phyloP scores from a whole-genome alignment of 1,140 invertebrate genomes.

The Leucophenga varia region DNA sequence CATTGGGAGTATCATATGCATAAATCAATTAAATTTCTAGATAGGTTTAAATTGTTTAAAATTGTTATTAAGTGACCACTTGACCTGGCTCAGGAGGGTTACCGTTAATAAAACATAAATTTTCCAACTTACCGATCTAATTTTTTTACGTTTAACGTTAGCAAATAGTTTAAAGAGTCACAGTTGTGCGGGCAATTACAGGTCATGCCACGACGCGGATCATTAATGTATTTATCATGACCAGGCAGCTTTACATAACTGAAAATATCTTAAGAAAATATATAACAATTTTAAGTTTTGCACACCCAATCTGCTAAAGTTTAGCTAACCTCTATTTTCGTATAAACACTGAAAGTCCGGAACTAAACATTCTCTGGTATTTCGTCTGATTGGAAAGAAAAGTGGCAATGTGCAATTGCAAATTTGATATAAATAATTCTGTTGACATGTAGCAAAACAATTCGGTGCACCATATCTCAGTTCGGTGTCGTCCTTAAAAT shows the following conservation, averaged over 20 bases:
- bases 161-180: conserved; percentile 18
- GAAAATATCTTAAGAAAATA: conserved; percentile 25
- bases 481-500: conserved; percentile 11
- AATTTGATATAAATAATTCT: conserved; percentile 17
- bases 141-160: conserved; percentile 29
- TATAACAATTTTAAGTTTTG: background rate
- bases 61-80: no score
- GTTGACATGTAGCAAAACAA: conserved; percentile 31
- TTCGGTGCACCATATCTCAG: conserved; percentile 29
- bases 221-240: conserved; percentile 35
- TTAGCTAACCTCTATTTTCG: conserved; percentile 9
- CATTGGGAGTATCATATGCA: no score
- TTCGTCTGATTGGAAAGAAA: conserved; percentile 13
- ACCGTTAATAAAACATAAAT: no score
- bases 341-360: conserved; percentile 30
- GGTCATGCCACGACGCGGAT: conserved; percentile 23
- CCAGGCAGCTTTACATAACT: conserved; percentile 27
- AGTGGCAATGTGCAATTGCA: conserved; percentile 35
- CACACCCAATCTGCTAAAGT: no score
- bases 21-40: no score
- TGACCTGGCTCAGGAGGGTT: no score
- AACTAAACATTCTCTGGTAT: conserved; percentile 27
- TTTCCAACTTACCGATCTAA: conserved; percentile 6
- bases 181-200: conserved; percentile 38
- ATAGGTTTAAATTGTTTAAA: no score